Percentiles rank a stretch among this genome's conserved stretches.
Conservation (phyloP, 2,888 invertebrate genomes). For the Thelaira solivaga region DNA sequence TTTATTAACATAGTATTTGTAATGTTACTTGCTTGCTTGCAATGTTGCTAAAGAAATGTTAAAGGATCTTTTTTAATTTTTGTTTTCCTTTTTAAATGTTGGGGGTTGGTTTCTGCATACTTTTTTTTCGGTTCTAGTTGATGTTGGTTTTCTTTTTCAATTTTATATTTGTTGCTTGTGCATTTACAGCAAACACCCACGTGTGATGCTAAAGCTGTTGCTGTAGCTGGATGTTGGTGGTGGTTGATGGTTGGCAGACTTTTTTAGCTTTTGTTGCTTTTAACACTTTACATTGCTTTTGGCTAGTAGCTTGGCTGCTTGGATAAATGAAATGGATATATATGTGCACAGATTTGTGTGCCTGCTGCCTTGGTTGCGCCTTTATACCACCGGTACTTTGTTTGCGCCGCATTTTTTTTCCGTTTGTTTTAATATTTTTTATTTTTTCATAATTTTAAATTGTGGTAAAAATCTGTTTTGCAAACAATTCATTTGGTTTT, state of each 20-base stretch:
- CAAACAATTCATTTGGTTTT: slow-evolving; percentile 77
- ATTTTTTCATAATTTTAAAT: slow-evolving; percentile 63
- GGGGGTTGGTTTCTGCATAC: slow-evolving; percentile 57
- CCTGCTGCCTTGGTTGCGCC: slow-evolving; percentile 56
- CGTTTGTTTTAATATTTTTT: slow-evolving; percentile 48
- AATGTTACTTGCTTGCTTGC: slow-evolving; percentile 22
- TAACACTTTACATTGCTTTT: slow-evolving; percentile 65
- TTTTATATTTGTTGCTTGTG: slow-evolving; percentile 56
- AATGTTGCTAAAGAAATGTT: slow-evolving; percentile 58
- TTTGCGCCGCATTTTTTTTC: slow-evolving; percentile 53
- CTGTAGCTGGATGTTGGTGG: slow-evolving; percentile 27
- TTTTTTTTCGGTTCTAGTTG: slow-evolving; percentile 46
- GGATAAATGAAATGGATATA: not conserved
- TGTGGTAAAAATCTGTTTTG: slow-evolving; percentile 60
- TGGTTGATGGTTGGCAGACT: slow-evolving; percentile 55
- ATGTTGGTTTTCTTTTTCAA: slow-evolving; percentile 47
- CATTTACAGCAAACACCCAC: slow-evolving; percentile 57
- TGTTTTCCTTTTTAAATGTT: slow-evolving; percentile 48
- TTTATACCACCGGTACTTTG: slow-evolving; percentile 52
- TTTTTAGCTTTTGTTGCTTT: slow-evolving; percentile 63
- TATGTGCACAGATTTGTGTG: slow-evolving; percentile 11
- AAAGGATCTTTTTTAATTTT: slow-evolving; percentile 53
- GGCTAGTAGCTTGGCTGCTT: slow-evolving; percentile 31
- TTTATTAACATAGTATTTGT: not conserved
- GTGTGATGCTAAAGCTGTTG: slow-evolving; percentile 27